Evolutionary conservation across 2,113 vertebrate species (phyloP), one percentile per base, ranked within the genome.

Genomic region (Pelmatolapia mariae): DNA sequence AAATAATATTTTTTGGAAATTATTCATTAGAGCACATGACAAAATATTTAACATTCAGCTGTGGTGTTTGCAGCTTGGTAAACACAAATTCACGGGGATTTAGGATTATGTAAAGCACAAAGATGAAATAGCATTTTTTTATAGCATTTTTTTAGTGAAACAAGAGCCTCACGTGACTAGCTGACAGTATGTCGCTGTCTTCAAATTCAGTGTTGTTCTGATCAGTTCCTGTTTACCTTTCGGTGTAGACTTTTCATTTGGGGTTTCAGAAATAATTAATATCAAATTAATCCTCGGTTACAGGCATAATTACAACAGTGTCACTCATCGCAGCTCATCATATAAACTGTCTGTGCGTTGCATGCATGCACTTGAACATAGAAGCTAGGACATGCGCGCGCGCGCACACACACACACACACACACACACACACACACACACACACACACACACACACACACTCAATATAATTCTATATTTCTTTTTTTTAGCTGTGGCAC

Each of bases 1-100:
- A 26, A 86, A 86, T 18, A 47, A 87, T 63, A 40, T 45, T 66
- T 45, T 73, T 84, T 71, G 57, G 26, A 82, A 90, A 91, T 79
- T 54, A 57, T 84, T 84, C 82, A 86, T 87, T 29, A 85, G 81
- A 33, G 47, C 66, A 86, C 78, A 84, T 10, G 7, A 89, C 54
- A 86, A 68, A 52, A 88, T 87, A 56, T 79, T 84, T 10, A 80
- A 88, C 56, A 85, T 84, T 85, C 61, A 54, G 87, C 57, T 12
- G 47, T 26, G 57, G 50, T 40, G 79, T 92, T 92, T 81, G 38
- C 59, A 22, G 47, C 61, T 63, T 84, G 54, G 36, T 79, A 85
- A 91, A 93, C 61, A 89, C 85, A 86, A 88, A 88, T 81, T 66
- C 79, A 73, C 78, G 33, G 83, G 85, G 87, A 92, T 92, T 68